Evolutionary conservation across 2,113 vertebrate genomes (phyloP).

Genomic region (Poecile atricapillus): DNA sequence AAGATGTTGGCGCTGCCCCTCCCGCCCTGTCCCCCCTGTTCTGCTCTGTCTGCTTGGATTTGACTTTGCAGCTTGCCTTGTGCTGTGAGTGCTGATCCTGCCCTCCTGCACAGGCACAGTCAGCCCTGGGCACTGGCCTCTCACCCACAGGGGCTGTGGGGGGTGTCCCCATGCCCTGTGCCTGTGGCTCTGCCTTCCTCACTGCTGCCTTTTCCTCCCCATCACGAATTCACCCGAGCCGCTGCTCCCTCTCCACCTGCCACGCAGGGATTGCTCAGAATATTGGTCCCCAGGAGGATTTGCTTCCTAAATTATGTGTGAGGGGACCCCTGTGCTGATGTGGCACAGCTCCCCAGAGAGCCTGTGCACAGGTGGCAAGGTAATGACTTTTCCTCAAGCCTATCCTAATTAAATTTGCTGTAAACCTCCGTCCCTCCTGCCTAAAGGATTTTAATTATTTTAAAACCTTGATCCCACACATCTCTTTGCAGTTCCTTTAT

Average conservation of each 20-base stretch:
- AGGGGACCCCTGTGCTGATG: background rate
- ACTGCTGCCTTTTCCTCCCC: background rate
- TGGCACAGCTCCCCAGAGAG: background rate
- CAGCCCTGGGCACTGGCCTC: background rate
- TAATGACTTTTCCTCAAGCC: slow-evolving; percentile 22
- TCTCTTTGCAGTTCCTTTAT: background rate
- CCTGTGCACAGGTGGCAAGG: background rate
- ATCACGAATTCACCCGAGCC: rapidly evolving
- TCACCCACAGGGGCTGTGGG: rapidly evolving
- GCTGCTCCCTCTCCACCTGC: rapidly evolving
- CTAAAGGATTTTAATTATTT: slow-evolving; percentile 43
- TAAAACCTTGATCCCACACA: background rate
- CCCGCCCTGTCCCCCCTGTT: rapidly evolving
- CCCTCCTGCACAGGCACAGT: background rate
- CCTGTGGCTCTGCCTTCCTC: background rate
- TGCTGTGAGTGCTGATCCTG: background rate
- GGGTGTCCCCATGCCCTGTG: background rate
- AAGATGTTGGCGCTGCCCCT: background rate
- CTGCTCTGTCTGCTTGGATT: background rate
- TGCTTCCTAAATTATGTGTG: rapidly evolving
- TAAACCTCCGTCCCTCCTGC: background rate
- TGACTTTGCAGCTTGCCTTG: background rate
- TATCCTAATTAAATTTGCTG: slow-evolving; percentile 46
- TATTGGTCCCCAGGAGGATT: background rate
- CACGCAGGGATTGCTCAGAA: rapidly evolving